phyloP scores from a whole-genome alignment of 1,140 invertebrate species.

The Lordiphosa clarofinis region DNA sequence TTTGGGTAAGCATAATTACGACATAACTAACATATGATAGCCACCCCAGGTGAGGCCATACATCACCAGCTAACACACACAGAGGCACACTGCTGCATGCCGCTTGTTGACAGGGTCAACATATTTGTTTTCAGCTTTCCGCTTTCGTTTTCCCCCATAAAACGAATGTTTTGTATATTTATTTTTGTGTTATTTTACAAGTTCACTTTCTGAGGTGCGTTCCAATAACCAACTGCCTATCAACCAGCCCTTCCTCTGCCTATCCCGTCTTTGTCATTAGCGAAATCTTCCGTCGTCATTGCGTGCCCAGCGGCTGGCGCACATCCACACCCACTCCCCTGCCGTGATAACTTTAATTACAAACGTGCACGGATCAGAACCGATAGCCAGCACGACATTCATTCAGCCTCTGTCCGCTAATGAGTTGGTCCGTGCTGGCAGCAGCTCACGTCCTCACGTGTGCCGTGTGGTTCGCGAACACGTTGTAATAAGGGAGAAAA shows the following conservation, averaged over 20 bases:
- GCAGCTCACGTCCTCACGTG: slow-evolving; percentile 11
- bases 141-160: slow-evolving; percentile 1
- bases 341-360: slow-evolving; percentile 33
- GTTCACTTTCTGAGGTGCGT: slow-evolving; percentile 1
- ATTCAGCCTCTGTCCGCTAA: slow-evolving; percentile 29
- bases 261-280: slow-evolving; percentile 26
- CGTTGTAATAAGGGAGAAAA: slow-evolving; percentile 12
- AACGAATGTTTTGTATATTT: background rate
- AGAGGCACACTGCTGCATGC: slow-evolving; percentile 5
- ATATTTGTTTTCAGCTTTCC: slow-evolving; percentile 8
- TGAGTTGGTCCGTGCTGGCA: slow-evolving; percentile 32
- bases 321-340: background rate
- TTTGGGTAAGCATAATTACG: slow-evolving; percentile 7
- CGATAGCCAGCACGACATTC: slow-evolving; percentile 30
- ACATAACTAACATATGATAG: slow-evolving; percentile 7
- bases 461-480: slow-evolving; percentile 19
- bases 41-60: slow-evolving; percentile 23
- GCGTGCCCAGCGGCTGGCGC: slow-evolving; percentile 6
- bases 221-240: slow-evolving; percentile 12
- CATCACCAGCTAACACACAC: slow-evolving; percentile 28
- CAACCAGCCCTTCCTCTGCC: background rate
- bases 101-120: slow-evolving; percentile 10
- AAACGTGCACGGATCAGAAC: slow-evolving; percentile 35
- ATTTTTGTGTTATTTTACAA: background rate
- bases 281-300: slow-evolving; percentile 48